Percentiles rank a stretch among this genome's conserved stretches.
Conservation (phyloP, 2,113 vertebrate genomes). For the Oreotrochilus melanogaster region DNA sequence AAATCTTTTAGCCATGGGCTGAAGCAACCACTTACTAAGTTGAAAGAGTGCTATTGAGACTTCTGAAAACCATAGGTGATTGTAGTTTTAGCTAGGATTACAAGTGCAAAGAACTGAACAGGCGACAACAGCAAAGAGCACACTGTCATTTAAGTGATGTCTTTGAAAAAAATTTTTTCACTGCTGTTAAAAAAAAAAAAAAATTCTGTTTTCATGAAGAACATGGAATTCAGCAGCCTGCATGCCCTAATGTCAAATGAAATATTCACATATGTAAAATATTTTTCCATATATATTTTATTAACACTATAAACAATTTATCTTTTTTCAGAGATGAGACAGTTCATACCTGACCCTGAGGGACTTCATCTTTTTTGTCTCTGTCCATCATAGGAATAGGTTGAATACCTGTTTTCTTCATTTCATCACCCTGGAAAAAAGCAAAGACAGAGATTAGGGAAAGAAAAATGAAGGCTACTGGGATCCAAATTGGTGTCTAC, state of each 20-base stretch:
- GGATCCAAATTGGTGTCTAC: background rate
- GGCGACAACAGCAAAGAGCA: background rate
- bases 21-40: background rate
- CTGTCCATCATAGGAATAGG: conserved; percentile 99
- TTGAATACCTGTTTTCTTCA: conserved; percentile 97
- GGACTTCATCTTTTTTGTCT: conserved; percentile 94
- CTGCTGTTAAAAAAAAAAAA: background rate
- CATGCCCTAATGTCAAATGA: background rate
- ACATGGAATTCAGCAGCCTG: background rate
- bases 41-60: background rate
- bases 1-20: background rate
- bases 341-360: conserved; percentile 92
- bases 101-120: background rate
- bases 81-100: background rate
- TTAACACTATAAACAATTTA: background rate
- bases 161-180: background rate
- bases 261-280: background rate
- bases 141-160: background rate
- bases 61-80: background rate
- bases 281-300: background rate
- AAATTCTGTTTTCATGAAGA: background rate
- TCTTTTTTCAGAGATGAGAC: background rate
- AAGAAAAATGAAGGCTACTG: background rate
- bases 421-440: conserved; percentile 90
- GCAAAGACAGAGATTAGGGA: background rate